A percentile compares a stretch with the other conserved stretches of the same genome.
Evolutionary conservation across 2,113 vertebrate genomes (phyloP).

Genomic region (Oxyruncus cristatus): DNA sequence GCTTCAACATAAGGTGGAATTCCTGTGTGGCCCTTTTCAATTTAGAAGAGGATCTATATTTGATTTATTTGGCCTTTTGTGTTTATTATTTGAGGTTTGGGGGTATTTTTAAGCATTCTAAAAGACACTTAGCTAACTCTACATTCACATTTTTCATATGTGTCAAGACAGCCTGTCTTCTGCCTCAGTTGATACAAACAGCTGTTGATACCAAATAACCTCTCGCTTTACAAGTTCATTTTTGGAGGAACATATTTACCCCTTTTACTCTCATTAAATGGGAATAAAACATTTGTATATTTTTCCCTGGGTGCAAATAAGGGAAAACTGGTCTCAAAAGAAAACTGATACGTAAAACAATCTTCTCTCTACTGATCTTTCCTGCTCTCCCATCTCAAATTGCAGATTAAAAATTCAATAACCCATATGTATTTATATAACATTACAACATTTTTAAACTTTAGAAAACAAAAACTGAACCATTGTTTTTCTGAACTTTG

Average conservation of each 20-base stretch:
- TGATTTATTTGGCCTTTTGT: background rate
- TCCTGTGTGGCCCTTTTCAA: background rate
- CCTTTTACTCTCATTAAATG: background rate
- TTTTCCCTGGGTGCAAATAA: constrained; percentile 18
- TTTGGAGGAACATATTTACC: background rate
- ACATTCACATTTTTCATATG: background rate
- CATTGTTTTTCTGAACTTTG: constrained; percentile 19
- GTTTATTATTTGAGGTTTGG: background rate
- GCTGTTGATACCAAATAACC: background rate
- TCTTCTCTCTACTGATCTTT: constrained; percentile 23
- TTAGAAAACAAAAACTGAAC: background rate
- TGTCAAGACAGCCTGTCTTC: background rate
- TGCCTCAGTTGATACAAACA: background rate
- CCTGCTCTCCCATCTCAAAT: constrained; percentile 5
- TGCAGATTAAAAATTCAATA: constrained; percentile 38
- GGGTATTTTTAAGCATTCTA: background rate
- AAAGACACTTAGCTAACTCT: background rate
- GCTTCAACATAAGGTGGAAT: background rate
- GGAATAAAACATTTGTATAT: constrained; percentile 17
- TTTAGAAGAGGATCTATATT: background rate
- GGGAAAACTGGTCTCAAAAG: constrained; percentile 23
- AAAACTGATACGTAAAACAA: constrained; percentile 30
- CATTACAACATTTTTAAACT: constrained; percentile 1
- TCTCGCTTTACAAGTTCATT: background rate
- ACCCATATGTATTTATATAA: background rate